Base-by-base conservation (phyloP, 2,888 invertebrate species). In the Choreutis nemorana region DNA sequence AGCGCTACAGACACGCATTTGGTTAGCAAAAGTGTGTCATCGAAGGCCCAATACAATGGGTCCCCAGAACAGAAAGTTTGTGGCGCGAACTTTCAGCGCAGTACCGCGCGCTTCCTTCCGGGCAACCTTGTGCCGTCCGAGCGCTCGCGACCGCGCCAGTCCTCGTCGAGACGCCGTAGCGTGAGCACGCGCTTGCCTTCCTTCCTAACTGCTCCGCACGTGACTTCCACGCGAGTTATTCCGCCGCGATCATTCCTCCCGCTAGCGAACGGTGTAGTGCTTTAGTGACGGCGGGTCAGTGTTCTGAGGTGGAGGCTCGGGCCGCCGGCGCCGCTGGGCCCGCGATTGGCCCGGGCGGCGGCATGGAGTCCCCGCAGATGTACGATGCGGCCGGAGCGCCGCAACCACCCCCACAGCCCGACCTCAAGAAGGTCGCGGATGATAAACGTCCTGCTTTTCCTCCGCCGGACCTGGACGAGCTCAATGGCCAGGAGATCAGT, bases 401-500 rank as follows among this genome's bases (percentile, higher is more conserved):
- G 47, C 81, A 81, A 52, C 83, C 84, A 48, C 81, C 85, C 40
- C 85, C 85, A 41, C 85, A 84, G 45, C 82, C 82, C 38, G 81
- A 80, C 55, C 68, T 80, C 40, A 81, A 81, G 56, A 81, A 79
- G 47, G 71, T 81, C 42, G 70, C 82, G 40, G 85, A 87, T 40
- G 87, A 87, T 45, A 85, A 84, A 50, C 80, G 90, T 50, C 80
- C 87, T 48, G 83, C 89, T 34, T 90, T 89, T 66, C 86, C 88
- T 36, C 89, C 90, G 34, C 88, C 89, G 36, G 93, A 94, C 56
- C 75, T 94, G 37, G 90, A 91, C 58, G 94, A 94, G 63, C 83
- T 96, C 52, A 94, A 93, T 64, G 90, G 91, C 33, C 92, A 94
- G 44, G 96, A 96, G 72, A 93, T 95, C 62, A 92, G 93, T 41